Conservation (phyloP, 2,113 vertebrate genomes). For the Neomonachus schauinslandi region DNA sequence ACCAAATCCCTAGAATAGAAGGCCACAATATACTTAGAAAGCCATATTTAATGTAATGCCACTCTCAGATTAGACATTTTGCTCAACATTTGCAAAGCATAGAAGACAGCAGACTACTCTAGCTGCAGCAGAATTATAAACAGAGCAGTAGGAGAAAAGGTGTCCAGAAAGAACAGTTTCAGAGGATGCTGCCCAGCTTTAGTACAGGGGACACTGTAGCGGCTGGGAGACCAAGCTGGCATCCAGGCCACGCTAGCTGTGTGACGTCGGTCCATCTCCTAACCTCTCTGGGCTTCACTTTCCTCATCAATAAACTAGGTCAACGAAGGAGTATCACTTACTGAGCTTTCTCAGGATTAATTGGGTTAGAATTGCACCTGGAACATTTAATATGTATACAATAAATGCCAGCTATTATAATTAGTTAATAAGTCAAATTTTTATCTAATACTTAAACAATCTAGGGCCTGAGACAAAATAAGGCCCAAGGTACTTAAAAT, state of each 20-base stretch:
- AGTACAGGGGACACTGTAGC: neutral
- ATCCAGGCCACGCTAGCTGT: neutral
- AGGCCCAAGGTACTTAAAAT: neutral
- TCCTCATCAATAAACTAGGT: neutral
- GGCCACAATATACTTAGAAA: neutral
- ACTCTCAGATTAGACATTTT: constrained; percentile 17
- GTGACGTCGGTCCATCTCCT: neutral
- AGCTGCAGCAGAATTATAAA: neutral
- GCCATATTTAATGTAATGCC: neutral
- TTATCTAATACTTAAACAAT: neutral
- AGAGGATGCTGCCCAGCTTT: neutral
- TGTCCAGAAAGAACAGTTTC: neutral
- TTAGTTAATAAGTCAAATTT: constrained; percentile 4
- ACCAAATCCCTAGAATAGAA: neutral
- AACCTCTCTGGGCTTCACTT: neutral
- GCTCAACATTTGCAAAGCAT: neutral
- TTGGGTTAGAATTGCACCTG: neutral
- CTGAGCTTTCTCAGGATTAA: neutral
- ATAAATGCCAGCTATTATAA: neutral
- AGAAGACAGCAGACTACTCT: neutral
- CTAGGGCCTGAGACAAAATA: neutral
- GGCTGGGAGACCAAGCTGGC: neutral
- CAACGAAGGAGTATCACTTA: neutral
- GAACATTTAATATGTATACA: neutral
- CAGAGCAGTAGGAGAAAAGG: neutral